A percentile compares a stretch with the other conserved stretches of the same genome.
phyloP scores from a whole-genome alignment of 2,113 vertebrate species.

The Balaeniceps rex region DNA sequence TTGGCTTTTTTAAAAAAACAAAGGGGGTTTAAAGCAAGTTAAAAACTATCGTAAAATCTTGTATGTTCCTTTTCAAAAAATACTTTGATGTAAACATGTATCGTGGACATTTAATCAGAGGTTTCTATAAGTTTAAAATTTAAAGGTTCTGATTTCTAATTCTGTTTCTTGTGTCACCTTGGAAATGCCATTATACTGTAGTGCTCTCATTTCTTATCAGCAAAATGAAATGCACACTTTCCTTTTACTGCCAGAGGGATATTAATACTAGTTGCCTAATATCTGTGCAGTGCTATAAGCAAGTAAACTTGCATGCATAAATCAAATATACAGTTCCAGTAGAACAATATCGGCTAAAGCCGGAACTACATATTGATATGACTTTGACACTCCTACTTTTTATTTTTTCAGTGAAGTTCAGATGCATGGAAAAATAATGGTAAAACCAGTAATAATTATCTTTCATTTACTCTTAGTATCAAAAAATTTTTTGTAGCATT shows the following conservation, averaged over 20 bases:
- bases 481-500: background rate
- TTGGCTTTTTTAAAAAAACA: background rate
- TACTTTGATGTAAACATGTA: background rate
- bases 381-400: background rate
- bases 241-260: background rate
- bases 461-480: background rate
- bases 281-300: background rate
- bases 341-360: background rate
- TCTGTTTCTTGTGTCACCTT: background rate
- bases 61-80: background rate
- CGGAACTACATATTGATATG: background rate
- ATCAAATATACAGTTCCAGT: background rate
- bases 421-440: background rate
- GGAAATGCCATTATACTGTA: background rate
- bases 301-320: background rate
- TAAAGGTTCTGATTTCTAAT: background rate
- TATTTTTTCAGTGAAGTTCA: background rate
- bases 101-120: background rate
- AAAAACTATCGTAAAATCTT: background rate
- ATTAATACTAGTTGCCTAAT: background rate
- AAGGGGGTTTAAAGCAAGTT: background rate
- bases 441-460: background rate
- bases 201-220: background rate
- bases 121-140: background rate
- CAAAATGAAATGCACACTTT: background rate